phyloP scores from a whole-genome alignment of 2,888 invertebrate genomes.

The Conops quadrifasciatus region DNA sequence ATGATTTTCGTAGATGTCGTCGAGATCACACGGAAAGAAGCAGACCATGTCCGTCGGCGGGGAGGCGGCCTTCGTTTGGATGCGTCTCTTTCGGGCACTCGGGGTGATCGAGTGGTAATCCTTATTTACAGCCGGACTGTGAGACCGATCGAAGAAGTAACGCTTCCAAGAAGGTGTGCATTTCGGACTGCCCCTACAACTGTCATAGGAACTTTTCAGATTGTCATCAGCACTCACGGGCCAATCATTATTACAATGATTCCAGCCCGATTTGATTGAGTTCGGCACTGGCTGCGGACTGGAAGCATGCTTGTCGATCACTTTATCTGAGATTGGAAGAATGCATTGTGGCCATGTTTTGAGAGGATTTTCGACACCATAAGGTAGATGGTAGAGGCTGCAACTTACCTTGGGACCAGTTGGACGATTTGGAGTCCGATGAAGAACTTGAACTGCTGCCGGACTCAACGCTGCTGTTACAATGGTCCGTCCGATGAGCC shows the following conservation, averaged over 20 bases:
- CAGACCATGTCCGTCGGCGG: slow-evolving; percentile 54
- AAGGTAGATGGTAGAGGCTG: no score
- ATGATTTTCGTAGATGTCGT: slow-evolving; percentile 64
- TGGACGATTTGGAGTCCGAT: slow-evolving; percentile 58
- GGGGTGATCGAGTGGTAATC: slow-evolving; percentile 39
- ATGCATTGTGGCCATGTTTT: neutral
- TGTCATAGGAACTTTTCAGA: slow-evolving; percentile 58
- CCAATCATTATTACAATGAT: slow-evolving; percentile 59
- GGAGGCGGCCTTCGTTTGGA: slow-evolving; percentile 57
- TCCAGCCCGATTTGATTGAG: slow-evolving; percentile 53
- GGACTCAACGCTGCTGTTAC: slow-evolving; percentile 58
- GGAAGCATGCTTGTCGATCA: slow-evolving; percentile 52
- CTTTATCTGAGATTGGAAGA: slow-evolving; percentile 46
- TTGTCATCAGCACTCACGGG: slow-evolving; percentile 42
- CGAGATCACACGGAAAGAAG: slow-evolving; percentile 65
- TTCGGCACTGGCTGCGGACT: slow-evolving; percentile 64
- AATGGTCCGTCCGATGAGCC: slow-evolving; percentile 36
- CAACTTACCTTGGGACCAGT: slow-evolving; percentile 56
- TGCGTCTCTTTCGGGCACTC: slow-evolving; percentile 58
- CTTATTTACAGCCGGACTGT: slow-evolving; percentile 59
- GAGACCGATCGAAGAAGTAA: slow-evolving; percentile 58
- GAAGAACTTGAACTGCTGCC: slow-evolving; percentile 57
- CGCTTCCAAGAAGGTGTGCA: slow-evolving; percentile 52
- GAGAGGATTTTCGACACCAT: neutral
- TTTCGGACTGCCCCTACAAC: slow-evolving; percentile 56